Conservation (phyloP, 2,113 vertebrate species). For the Scortum barcoo region DNA sequence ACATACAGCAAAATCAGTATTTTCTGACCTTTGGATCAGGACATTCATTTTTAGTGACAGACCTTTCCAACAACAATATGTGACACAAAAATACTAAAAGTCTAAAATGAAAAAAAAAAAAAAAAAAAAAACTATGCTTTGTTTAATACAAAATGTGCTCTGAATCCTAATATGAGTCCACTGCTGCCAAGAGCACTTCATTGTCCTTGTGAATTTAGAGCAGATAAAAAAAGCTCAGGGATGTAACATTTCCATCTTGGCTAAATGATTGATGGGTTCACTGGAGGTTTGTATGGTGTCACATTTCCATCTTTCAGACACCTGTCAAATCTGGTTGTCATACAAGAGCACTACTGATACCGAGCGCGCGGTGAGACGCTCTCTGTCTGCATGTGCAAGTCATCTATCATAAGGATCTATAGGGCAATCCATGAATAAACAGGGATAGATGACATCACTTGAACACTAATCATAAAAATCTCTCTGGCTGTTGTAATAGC, state of each 20-base stretch:
- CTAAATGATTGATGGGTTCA: constrained; percentile 80
- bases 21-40: background rate
- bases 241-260: constrained; percentile 70
- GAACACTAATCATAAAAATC: constrained; percentile 53
- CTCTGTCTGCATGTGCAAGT: constrained; percentile 43
- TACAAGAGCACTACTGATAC: constrained; percentile 64
- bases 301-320: constrained; percentile 79
- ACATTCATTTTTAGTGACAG: background rate
- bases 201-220: constrained; percentile 69
- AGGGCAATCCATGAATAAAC: constrained; percentile 60
- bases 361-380: constrained; percentile 55
- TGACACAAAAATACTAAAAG: background rate
- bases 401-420: constrained; percentile 63
- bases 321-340: constrained; percentile 79
- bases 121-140: background rate
- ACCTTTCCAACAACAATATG: background rate
- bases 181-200: constrained; percentile 43
- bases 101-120: constrained; percentile 17
- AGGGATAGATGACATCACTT: constrained; percentile 43
- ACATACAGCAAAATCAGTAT: background rate
- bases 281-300: constrained; percentile 74
- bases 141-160: constrained; percentile 38
- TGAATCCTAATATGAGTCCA: constrained; percentile 54
- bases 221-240: constrained; percentile 56
- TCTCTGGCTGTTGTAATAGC: constrained; percentile 15